phyloP scores from a whole-genome alignment of 2,888 invertebrate genomes.

The Bellardia bayeri region DNA sequence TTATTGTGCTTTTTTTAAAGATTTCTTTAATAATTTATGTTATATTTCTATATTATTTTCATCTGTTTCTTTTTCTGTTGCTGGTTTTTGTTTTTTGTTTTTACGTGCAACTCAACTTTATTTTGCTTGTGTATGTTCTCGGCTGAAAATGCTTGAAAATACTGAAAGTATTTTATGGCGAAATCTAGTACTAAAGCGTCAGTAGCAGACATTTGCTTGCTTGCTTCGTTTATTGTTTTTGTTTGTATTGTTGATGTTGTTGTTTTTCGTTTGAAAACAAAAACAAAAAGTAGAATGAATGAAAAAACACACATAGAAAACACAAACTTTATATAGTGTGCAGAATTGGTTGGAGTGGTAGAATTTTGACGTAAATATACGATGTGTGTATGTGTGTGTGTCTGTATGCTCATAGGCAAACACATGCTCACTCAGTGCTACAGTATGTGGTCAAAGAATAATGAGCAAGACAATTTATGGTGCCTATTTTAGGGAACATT shows the following conservation, averaged over 20 bases:
- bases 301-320: conserved; percentile 31
- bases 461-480: neutral
- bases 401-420: neutral
- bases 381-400: conserved; percentile 4
- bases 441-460: conserved; percentile 6
- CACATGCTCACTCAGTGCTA: neutral
- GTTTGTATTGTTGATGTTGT: conserved; percentile 6
- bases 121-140: conserved; percentile 61
- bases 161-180: conserved; percentile 74
- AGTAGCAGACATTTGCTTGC: conserved; percentile 57
- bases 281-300: neutral
- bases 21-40: neutral
- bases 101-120: conserved; percentile 9
- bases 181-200: conserved; percentile 74
- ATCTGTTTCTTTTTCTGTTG: neutral
- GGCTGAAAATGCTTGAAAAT: conserved; percentile 72
- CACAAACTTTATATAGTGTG: conserved; percentile 36
- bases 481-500: neutral
- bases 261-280: conserved; percentile 36
- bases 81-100: neutral
- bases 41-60: neutral
- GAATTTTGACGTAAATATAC: conserved; percentile 51
- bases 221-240: conserved; percentile 53
- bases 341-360: conserved; percentile 56
- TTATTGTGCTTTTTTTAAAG: neutral